These are phyloP conservation scores for Pseudorhombus dupliciocellatus DNA, from an alignment of 2,113 vertebrate species.

Conservation along the genomic window DNA sequence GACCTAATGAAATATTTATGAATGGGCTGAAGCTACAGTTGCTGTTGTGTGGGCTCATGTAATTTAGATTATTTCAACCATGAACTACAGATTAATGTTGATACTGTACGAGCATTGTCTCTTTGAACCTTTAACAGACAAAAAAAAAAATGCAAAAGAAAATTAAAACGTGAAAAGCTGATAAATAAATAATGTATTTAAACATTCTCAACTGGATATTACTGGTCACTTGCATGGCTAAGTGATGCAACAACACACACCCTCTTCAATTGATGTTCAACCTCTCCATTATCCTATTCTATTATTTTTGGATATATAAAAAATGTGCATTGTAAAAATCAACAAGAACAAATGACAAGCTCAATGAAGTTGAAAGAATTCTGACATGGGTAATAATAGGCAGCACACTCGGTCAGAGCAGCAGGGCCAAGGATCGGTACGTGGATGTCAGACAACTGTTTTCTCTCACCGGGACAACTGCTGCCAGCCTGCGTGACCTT, in stretches of 20 bases:
- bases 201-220: constrained; percentile 26
- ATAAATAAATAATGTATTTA: constrained; percentile 14
- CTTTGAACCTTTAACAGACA: background rate
- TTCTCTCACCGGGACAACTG: constrained; percentile 49
- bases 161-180: background rate
- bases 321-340: too few species aligned
- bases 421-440: background rate
- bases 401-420: constrained; percentile 4
- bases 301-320: too few species aligned
- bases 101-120: too few species aligned
- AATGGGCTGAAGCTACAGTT: constrained; percentile 16
- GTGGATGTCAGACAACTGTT: constrained; percentile 40
- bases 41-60: background rate
- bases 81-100: background rate
- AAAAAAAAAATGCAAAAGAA: constrained; percentile 6
- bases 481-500: constrained; percentile 55
- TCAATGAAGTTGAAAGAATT: background rate
- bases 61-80: background rate
- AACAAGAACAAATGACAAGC: background rate
- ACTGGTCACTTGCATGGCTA: constrained; percentile 5
- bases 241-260: constrained; percentile 3
- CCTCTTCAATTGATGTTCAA: background rate
- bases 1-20: constrained; percentile 56
- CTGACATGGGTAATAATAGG: constrained; percentile 9
- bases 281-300: background rate